Evolutionary conservation across 2,888 invertebrate species (phyloP).

Genomic region (Tenthredo scrophulariae): DNA sequence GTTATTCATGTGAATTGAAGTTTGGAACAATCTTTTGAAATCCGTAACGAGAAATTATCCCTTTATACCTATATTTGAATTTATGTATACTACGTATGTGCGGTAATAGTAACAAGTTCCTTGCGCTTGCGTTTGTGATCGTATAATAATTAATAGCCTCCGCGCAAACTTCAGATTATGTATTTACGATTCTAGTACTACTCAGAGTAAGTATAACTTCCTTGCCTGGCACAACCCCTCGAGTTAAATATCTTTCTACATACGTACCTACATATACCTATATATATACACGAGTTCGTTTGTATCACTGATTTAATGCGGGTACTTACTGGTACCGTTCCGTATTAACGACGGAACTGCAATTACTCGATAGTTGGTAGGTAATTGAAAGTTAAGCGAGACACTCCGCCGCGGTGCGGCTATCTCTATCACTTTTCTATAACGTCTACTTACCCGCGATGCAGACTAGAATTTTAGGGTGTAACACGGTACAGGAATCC

Average conservation of each 20-base stretch:
- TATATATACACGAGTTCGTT: not conserved
- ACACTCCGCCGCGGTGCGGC: not conserved
- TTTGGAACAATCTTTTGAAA: too few relatives aligned
- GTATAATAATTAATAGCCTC: slow-evolving; percentile 23
- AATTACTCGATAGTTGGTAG: slow-evolving; percentile 26
- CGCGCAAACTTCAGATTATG: not conserved
- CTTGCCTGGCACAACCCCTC: not conserved
- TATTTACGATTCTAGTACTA: slow-evolving; percentile 16
- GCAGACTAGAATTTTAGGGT: too few relatives aligned
- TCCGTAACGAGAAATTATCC: too few relatives aligned
- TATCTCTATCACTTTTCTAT: not conserved
- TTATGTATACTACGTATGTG: too few relatives aligned
- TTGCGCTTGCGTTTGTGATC: not conserved
- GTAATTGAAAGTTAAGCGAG: slow-evolving; percentile 36
- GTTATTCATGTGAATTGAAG: too few relatives aligned
- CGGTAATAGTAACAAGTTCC: not conserved
- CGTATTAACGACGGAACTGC: slow-evolving; percentile 47
- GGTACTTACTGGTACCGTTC: slow-evolving; percentile 33
- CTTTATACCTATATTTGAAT: too few relatives aligned
- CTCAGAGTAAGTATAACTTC: slow-evolving; percentile 19
- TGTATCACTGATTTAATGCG: slow-evolving; percentile 48
- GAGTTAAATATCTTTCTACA: slow-evolving; percentile 3
- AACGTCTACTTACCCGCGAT: not conserved
- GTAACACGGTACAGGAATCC: too few relatives aligned
- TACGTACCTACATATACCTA: not conserved